phyloP scores from a whole-genome alignment of 1,140 invertebrate species.

The Leptopilina boulardi region DNA sequence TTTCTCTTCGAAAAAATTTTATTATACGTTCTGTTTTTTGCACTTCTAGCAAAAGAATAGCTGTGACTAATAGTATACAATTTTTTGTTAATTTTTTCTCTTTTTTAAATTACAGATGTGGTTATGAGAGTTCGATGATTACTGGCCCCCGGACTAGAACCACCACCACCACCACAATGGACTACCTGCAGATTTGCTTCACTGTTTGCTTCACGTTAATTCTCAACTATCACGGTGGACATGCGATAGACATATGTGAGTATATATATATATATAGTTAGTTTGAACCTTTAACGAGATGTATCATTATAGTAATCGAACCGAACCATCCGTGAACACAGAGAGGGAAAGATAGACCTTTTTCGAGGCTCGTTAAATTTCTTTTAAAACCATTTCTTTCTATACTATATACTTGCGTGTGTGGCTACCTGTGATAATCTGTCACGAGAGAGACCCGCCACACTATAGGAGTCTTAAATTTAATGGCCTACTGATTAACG shows the following conservation, averaged over 20 bases:
- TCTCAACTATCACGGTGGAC: conserved; percentile 64
- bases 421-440: conserved; percentile 36
- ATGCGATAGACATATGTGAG: conserved; percentile 75
- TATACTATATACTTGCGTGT: conserved; percentile 21
- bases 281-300: conserved; percentile 53
- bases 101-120: conserved; percentile 65
- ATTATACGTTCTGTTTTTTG: too few relatives aligned
- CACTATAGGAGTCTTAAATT: conserved; percentile 13
- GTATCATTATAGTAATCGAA: conserved; percentile 53
- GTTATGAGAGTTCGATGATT: conserved; percentile 75
- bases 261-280: conserved; percentile 74
- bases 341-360: too few relatives aligned
- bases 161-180: conserved; percentile 67
- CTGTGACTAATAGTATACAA: conserved; percentile 16
- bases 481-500: conserved; percentile 23
- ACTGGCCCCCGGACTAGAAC: conserved; percentile 63
- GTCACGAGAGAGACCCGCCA: conserved; percentile 25
- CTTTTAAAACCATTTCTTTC: conserved; percentile 35
- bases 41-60: neutral
- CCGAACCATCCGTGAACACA: conserved; percentile 34
- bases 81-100: conserved; percentile 38
- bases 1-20: too few relatives aligned
- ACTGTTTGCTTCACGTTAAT: conserved; percentile 68
- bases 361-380: conserved; percentile 34
- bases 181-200: conserved; percentile 68